Evolutionary conservation across 37 sponge, comb jelly and placozoan genomes (phyloP).

Genomic region (Halichondria panicea): DNA sequence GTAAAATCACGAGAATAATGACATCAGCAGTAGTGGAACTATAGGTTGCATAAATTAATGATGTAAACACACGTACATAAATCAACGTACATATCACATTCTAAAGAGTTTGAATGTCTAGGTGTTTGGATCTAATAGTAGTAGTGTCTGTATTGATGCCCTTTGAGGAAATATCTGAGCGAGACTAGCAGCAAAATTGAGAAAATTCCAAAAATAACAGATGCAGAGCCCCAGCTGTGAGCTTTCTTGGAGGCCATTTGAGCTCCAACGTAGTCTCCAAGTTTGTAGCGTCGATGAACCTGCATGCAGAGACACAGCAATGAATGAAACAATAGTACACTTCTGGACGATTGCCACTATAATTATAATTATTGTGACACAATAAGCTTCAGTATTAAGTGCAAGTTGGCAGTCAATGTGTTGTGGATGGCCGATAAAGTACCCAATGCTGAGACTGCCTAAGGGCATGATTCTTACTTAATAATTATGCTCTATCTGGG

Average conservation of each 20-base stretch:
- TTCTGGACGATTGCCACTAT: no score
- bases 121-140: conserved; percentile 22
- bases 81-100: not conserved
- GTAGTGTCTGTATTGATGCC: not conserved
- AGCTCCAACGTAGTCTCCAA: conserved; percentile 47
- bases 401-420: no score
- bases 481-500: no score
- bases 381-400: no score
- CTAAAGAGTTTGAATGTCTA: not conserved
- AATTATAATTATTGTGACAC: no score
- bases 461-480: no score
- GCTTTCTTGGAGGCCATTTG: conserved; percentile 31
- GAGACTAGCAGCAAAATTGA: conserved; percentile 14
- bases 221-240: conserved; percentile 41
- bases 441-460: no score
- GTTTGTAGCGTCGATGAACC: conserved; percentile 40
- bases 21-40: not conserved
- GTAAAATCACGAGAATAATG: not conserved
- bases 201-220: conserved; percentile 31
- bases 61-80: not conserved
- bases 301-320: not conserved
- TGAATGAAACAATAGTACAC: not conserved
- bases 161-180: conserved; percentile 18
- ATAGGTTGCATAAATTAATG: not conserved
- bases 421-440: no score